These are phyloP conservation scores for Anthoptus insignis DNA, from an alignment of 2,888 invertebrate species.

Conservation along the genomic window DNA sequence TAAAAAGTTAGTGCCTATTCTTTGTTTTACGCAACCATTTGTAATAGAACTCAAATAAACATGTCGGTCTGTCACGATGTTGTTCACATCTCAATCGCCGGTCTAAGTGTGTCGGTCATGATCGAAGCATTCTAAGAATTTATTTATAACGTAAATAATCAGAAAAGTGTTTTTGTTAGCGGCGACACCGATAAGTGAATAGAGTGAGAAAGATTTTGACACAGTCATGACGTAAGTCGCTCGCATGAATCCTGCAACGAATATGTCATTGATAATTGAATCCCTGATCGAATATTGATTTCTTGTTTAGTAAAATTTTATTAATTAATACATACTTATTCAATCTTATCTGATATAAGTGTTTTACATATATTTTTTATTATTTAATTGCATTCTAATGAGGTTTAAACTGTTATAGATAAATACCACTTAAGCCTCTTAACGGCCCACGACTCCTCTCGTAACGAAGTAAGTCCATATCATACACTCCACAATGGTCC, in stretches of 20 bases:
- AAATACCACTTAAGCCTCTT: no score
- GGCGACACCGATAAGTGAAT: background rate
- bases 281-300: background rate
- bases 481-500: no score
- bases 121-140: slow-evolving; percentile 5
- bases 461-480: no score
- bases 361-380: no score
- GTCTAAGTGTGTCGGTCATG: background rate
- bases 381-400: no score
- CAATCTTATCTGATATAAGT: no score
- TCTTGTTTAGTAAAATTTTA: no score
- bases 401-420: no score
- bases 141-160: slow-evolving; percentile 7
- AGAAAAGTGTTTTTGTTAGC: background rate
- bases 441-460: no score
- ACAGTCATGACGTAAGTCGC: background rate
- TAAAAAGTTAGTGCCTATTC: slow-evolving; percentile 18
- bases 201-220: background rate
- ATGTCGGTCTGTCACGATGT: background rate
- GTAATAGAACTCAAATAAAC: slow-evolving; percentile 23
- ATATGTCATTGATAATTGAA: background rate
- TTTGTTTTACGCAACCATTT: slow-evolving; percentile 11
- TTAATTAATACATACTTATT: no score
- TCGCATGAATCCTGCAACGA: background rate
- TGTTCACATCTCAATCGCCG: slow-evolving; percentile 10